Evolutionary conservation across 2,113 vertebrate genomes (phyloP).

Genomic region (Chascanopsetta lugubris): DNA sequence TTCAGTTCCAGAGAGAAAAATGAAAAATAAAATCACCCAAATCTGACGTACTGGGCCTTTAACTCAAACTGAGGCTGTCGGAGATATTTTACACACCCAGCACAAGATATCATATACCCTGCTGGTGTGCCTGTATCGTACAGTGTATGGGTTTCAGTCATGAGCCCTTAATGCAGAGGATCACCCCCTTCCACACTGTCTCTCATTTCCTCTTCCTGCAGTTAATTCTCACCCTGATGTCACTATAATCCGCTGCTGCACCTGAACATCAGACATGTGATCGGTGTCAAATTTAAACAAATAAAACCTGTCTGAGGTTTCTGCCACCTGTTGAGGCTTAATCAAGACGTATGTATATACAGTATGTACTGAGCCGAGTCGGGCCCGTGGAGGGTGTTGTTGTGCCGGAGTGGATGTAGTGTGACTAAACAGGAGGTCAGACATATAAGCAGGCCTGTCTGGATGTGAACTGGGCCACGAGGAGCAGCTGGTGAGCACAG

Average conservation of each 20-base stretch:
- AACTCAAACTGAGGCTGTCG: too few relatives aligned
- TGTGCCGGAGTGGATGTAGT: constrained; percentile 10
- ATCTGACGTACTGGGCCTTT: too few relatives aligned
- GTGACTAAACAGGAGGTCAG: constrained; percentile 50
- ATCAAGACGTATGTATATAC: neutral
- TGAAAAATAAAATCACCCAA: too few relatives aligned
- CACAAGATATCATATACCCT: constrained; percentile 2
- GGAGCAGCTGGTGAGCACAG: constrained; percentile 51
- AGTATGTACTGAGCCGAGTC: too few relatives aligned
- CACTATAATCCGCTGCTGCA: constrained; percentile 11
- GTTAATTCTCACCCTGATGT: constrained; percentile 42
- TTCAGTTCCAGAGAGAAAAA: too few relatives aligned
- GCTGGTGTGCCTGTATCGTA: neutral
- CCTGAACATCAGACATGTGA: constrained; percentile 32
- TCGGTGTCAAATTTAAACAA: constrained; percentile 4
- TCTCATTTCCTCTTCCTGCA: constrained; percentile 14
- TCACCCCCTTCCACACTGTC: neutral
- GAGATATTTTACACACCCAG: too few relatives aligned
- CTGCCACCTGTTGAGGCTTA: neutral
- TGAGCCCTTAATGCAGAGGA: too few relatives aligned
- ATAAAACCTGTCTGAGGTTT: neutral
- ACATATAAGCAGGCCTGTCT: constrained; percentile 57
- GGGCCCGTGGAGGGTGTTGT: neutral
- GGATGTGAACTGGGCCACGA: constrained; percentile 42
- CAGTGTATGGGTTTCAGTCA: constrained; percentile 2